phyloP scores from a whole-genome alignment of 2,113 vertebrate genomes.

The Coregonus clupeaformis region DNA sequence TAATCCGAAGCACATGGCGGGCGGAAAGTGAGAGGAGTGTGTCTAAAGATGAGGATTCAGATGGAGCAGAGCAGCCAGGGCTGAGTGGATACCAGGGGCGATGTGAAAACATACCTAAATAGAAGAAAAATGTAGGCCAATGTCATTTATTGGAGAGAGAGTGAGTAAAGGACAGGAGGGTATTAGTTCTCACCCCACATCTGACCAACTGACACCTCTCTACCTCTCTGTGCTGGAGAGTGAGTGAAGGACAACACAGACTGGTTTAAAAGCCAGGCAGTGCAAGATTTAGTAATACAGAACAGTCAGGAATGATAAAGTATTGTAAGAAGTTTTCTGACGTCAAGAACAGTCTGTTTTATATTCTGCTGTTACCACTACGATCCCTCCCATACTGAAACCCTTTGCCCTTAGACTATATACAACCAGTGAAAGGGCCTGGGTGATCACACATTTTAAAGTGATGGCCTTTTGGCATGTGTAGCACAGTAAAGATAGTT shows the following conservation, averaged over 20 bases:
- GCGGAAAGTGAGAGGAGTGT: not conserved
- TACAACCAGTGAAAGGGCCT: constrained; percentile 35
- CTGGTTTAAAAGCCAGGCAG: constrained; percentile 5
- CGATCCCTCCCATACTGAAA: constrained; percentile 43
- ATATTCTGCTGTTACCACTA: constrained; percentile 38
- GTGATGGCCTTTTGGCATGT: constrained; percentile 52
- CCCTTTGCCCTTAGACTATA: constrained; percentile 30
- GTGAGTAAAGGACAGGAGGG: not conserved
- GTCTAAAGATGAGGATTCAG: constrained; percentile 53
- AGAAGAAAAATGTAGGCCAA: constrained; percentile 40
- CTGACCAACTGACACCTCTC: too few species aligned
- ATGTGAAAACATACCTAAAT: constrained; percentile 63
- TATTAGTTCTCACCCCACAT: too few species aligned
- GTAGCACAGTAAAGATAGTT: constrained; percentile 32
- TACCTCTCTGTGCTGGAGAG: too few species aligned
- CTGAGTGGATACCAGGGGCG: constrained; percentile 13
- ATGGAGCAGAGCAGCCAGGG: constrained; percentile 26
- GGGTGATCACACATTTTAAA: constrained; percentile 45
- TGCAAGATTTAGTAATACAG: constrained; percentile 55
- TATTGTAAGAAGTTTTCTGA: constrained; percentile 50
- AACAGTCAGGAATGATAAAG: constrained; percentile 59
- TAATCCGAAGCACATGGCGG: constrained; percentile 68
- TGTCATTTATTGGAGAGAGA: too few species aligned
- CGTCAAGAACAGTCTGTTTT: constrained; percentile 62
- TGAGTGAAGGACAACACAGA: not conserved